Base-by-base conservation (phyloP, 1,140 invertebrate genomes). In the Platyscapa corneri region DNA sequence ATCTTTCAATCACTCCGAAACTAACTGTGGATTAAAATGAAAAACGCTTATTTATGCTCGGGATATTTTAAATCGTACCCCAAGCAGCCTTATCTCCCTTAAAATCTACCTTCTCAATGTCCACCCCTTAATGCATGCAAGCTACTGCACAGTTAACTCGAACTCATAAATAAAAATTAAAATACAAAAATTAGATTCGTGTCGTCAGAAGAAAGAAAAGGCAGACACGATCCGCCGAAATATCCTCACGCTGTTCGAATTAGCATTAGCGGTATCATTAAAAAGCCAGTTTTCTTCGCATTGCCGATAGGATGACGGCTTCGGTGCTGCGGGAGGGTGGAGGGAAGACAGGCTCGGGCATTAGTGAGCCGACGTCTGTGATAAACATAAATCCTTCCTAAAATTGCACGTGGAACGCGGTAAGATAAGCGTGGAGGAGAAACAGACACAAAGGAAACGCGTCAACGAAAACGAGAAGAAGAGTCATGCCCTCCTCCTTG, bases 391-490 rank as follows among this genome's bases (percentile, higher is more conserved):
- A 60, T 60, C 56, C 27, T 60, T 60, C 34, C 32, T 23, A 37
- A 70, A 70, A 37, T 70, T 34, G 67, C 32, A 16, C 3, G 32
- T n/a, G 30, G 64, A 37, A 70, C 67, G 67, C 23, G 34, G 0
- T 16, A 16, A 32, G 67, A 70, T 70, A 70, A 70, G 64, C 64
- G 27, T 3, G n/a, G 64, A n/a, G n/a, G 72, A 46, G 20, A 10
- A 42, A 37, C 39, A 2, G 72, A 12, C 42, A 46, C 42, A 75
- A 75, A 46, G 37, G 72, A 42, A 49, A 49, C 39, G n/a, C 72
- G 72, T 75, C 72, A 75, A 75, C 67, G 67, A 70, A 70, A 70
- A 70, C 32, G 67, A 70, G 32, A 70, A 70, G 67, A 70, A 16
- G 67, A 37, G 32, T 34, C 18, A 16, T 3, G 3, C 0, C 12